A percentile compares a stretch with the other conserved stretches of the same genome.
Evolutionary conservation across 2,888 invertebrate genomes (phyloP).

Genomic region (Abrostola tripartita): DNA sequence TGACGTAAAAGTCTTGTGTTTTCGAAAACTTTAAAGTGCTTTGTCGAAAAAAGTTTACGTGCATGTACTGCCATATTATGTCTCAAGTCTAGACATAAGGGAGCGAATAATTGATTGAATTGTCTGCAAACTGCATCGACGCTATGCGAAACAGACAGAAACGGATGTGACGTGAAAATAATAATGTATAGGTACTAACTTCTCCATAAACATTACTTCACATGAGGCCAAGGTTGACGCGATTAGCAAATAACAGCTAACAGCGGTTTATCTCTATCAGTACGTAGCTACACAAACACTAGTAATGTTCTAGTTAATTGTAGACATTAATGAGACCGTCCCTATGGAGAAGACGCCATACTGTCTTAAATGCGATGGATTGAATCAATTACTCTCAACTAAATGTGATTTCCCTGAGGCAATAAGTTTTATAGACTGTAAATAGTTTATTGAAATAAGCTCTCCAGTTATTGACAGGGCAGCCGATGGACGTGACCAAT

Average conservation of each 20-base stretch:
- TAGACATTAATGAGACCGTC: conserved; percentile 6
- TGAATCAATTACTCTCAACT: conserved; percentile 26
- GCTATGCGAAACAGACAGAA: background rate
- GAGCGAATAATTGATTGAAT: no score
- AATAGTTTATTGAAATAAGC: conserved; percentile 11
- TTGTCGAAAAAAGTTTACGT: no score
- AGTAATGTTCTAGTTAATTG: conserved; percentile 13
- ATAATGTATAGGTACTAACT: conserved; percentile 8
- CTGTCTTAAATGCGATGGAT: background rate
- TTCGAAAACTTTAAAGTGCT: no score
- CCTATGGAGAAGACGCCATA: conserved; percentile 2
- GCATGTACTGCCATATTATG: no score
- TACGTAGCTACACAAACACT: conserved; percentile 10
- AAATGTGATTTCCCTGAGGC: conserved; percentile 1
- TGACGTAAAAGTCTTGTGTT: no score
- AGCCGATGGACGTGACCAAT: background rate
- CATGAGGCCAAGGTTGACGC: conserved; percentile 28
- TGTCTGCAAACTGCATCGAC: background rate
- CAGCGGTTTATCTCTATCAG: conserved; percentile 31
- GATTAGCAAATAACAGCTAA: conserved; percentile 40
- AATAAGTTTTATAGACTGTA: conserved; percentile 6
- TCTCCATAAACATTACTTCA: background rate
- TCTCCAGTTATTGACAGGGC: conserved; percentile 6
- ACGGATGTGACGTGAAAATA: background rate
- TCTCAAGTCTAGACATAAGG: no score